These are phyloP conservation scores for Manis javanica DNA, from an alignment of 2,797 vertebrate species.

Conservation along the genomic window DNA sequence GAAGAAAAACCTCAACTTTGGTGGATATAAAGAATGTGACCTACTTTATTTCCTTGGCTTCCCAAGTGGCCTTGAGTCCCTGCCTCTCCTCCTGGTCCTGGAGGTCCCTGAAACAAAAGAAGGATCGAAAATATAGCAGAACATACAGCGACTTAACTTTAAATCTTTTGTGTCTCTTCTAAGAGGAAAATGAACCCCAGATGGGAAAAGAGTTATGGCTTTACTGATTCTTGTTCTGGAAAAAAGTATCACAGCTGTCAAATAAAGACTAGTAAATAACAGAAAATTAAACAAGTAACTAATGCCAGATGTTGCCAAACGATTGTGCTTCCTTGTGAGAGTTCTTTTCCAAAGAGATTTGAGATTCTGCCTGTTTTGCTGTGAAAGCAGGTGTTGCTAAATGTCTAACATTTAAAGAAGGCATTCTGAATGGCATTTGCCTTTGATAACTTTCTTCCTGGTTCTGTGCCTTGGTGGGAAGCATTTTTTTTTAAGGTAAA, in stretches of 20 bases:
- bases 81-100: conserved; percentile 71
- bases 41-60: conserved; percentile 81
- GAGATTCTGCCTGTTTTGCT: background rate
- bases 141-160: background rate
- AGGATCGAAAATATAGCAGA: conserved; percentile 20
- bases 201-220: background rate
- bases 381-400: conserved; percentile 34
- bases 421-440: background rate
- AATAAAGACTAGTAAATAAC: conserved; percentile 67
- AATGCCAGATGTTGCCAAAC: conserved; percentile 62
- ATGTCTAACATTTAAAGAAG: background rate
- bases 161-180: background rate
- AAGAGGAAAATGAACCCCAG: conserved; percentile 67
- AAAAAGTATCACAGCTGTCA: conserved; percentile 64
- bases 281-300: conserved; percentile 69
- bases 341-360: conserved; percentile 45
- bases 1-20: background rate
- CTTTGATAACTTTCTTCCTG: background rate
- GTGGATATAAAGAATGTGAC: conserved; percentile 47
- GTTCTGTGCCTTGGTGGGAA: background rate
- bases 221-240: conserved; percentile 39
- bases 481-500: background rate
- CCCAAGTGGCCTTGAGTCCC: conserved; percentile 77
- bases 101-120: conserved; percentile 78
- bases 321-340: background rate